These are phyloP conservation scores for Calephelis virginiensis DNA, from an alignment of 1,140 invertebrate species.

Conservation along the genomic window DNA sequence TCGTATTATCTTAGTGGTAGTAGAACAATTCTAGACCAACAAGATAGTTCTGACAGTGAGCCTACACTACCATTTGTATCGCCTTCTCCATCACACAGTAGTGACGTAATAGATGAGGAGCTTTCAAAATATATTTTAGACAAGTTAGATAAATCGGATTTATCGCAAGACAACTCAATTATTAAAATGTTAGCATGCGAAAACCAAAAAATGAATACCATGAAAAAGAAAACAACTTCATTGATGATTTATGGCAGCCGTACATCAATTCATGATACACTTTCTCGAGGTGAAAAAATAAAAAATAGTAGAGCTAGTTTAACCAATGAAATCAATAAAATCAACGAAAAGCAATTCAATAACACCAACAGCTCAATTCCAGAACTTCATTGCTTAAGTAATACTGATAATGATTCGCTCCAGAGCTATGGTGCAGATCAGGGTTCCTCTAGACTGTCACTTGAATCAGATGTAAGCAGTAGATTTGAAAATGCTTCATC, in stretches of 20 bases:
- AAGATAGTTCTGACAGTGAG: conserved; percentile 91
- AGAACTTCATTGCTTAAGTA: conserved; percentile 61
- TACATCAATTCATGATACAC: conserved; percentile 77
- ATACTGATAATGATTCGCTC: conserved; percentile 71
- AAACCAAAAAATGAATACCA: conserved; percentile 67
- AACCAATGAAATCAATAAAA: conserved; percentile 55
- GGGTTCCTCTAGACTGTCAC: conserved; percentile 71
- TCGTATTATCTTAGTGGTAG: conserved; percentile 89
- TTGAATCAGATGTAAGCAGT: conserved; percentile 74
- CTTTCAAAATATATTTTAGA: conserved; percentile 70
- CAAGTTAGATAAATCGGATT: conserved; percentile 69
- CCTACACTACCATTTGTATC: conserved; percentile 90
- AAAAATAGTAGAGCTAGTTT: conserved; percentile 70
- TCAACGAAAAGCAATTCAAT: conserved; percentile 39
- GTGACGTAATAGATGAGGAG: conserved; percentile 78
- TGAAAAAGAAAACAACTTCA: conserved; percentile 72
- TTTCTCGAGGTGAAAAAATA: conserved; percentile 74
- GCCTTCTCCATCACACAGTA: conserved; percentile 84
- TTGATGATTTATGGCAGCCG: conserved; percentile 77
- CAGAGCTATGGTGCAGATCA: conserved; percentile 72
- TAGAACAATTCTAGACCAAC: conserved; percentile 81
- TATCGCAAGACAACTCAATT: conserved; percentile 70
- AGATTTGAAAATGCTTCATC: conserved; percentile 71
- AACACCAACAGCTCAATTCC: conserved; percentile 56
- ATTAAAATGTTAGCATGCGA: conserved; percentile 72